These are phyloP conservation scores for Globia sparganii DNA, from an alignment of 2,888 invertebrate species.

Conservation along the genomic window DNA sequence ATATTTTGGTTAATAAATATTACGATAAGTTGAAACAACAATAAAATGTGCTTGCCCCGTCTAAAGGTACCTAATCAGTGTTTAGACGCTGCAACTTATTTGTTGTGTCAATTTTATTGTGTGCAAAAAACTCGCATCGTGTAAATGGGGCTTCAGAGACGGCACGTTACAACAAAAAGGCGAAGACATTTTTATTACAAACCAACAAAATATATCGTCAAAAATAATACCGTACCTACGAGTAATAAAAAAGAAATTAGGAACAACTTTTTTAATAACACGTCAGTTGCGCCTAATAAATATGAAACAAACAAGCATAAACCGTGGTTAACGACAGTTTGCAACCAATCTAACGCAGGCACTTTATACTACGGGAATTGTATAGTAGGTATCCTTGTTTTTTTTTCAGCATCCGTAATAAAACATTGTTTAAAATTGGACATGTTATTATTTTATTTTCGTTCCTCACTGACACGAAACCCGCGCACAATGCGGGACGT, in stretches of 20 bases:
- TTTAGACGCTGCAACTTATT: neutral
- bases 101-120: neutral
- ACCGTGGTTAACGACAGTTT: slow-evolving; percentile 59
- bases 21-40: neutral
- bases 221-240: slow-evolving; percentile 20
- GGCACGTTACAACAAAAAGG: neutral
- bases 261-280: slow-evolving; percentile 64
- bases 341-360: slow-evolving; percentile 49
- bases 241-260: slow-evolving; percentile 58
- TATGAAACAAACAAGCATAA: slow-evolving; percentile 55
- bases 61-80: neutral
- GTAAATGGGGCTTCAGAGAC: neutral
- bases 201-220: slow-evolving; percentile 25
- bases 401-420: slow-evolving; percentile 8
- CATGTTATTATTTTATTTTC: neutral
- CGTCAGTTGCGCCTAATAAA: slow-evolving; percentile 49
- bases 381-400: slow-evolving; percentile 2
- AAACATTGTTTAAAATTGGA: neutral
- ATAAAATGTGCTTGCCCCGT: neutral
- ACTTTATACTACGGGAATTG: slow-evolving; percentile 26
- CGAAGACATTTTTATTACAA: slow-evolving; percentile 28
- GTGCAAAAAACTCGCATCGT: neutral
- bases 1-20: neutral
- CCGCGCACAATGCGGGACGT: too few species aligned
- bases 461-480: neutral